Evolutionary conservation across 2,797 vertebrate species (phyloP).

Genomic region (Lindbergichthys nudifrons): DNA sequence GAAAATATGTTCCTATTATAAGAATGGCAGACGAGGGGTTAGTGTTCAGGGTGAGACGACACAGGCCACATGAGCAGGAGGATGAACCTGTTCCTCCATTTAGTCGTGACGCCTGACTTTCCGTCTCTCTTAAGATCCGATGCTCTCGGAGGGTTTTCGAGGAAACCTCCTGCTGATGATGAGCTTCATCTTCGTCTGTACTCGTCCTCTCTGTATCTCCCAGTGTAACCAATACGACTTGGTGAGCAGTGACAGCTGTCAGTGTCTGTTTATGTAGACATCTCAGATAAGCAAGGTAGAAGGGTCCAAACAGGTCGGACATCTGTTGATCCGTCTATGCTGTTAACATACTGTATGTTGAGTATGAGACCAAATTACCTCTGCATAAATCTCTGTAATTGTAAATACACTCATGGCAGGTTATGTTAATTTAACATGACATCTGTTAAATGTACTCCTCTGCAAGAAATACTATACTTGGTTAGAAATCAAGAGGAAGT

Average conservation of each 20-base stretch:
- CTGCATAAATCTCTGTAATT: conserved; percentile 47
- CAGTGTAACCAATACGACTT: not conserved
- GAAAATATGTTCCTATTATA: not conserved
- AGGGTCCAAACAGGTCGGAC: conserved; percentile 31
- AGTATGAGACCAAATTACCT: conserved; percentile 13
- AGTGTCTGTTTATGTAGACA: conserved; percentile 36
- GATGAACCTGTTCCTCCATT: conserved; percentile 38
- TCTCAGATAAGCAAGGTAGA: conserved; percentile 23
- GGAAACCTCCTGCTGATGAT: conserved; percentile 31
- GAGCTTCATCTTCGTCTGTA: conserved; percentile 8
- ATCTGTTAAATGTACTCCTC: conserved; percentile 43
- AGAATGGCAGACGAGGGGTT: not conserved
- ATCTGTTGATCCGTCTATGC: conserved; percentile 39
- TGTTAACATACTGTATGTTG: conserved; percentile 9
- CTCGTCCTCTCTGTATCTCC: conserved; percentile 19
- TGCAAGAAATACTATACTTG: conserved; percentile 41
- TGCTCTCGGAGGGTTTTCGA: conserved; percentile 29
- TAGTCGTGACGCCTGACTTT: conserved; percentile 18
- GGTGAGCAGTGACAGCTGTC: conserved; percentile 13
- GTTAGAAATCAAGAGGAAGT: conserved; percentile 37
- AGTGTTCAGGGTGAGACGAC: not conserved
- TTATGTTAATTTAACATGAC: conserved; percentile 49
- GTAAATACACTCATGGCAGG: conserved; percentile 21
- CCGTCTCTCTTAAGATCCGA: conserved; percentile 32
- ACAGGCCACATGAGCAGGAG: conserved; percentile 1